Conservation (phyloP, 2,797 vertebrate species). For the Falco novaeseelandiae region DNA sequence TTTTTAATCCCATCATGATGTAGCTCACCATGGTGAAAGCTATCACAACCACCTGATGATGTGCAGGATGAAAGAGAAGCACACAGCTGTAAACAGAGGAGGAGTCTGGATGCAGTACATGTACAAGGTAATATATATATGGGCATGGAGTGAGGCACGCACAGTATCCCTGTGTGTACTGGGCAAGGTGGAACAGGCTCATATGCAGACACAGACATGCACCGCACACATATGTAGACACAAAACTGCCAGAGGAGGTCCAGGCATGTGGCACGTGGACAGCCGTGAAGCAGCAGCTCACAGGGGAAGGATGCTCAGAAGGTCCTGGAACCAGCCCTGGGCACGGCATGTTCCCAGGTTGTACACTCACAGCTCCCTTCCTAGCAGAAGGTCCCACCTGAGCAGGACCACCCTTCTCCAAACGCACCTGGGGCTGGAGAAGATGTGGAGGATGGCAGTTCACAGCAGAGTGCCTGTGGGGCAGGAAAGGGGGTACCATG, state of each 20-base stretch:
- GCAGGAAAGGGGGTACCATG: neutral
- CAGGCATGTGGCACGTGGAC: neutral
- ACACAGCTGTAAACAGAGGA: neutral
- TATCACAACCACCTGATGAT: neutral
- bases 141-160: rapidly evolving
- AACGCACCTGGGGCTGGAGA: neutral
- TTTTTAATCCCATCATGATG: neutral
- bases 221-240: neutral
- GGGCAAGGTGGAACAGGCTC: neutral
- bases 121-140: neutral
- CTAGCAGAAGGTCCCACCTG: neutral
- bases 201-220: neutral
- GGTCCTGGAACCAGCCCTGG: rapidly evolving
- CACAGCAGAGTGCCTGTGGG: neutral
- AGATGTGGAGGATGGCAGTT: neutral
- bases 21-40: neutral
- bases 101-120: neutral
- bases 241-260: neutral
- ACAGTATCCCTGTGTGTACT: neutral
- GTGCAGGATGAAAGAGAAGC: neutral
- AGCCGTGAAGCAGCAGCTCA: neutral
- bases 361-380: neutral
- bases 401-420: neutral
- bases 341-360: rapidly evolving
- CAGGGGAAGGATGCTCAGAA: neutral